Base-by-base conservation (phyloP, 2,797 vertebrate species). In the Spondyliosoma cantharus region DNA sequence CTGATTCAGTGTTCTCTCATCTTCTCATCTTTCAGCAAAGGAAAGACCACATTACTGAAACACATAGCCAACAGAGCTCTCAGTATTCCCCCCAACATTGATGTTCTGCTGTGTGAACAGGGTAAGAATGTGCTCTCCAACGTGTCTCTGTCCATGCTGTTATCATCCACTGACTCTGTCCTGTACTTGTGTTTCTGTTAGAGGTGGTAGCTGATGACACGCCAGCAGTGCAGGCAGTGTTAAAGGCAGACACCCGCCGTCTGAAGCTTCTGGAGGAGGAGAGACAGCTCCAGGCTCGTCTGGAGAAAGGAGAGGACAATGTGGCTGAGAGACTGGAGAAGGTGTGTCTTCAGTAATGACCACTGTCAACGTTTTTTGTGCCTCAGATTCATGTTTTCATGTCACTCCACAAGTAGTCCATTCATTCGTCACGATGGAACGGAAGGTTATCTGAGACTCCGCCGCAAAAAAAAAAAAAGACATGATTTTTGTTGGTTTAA, bases 81-180 rank as follows among this genome's bases (percentile, higher is more conserved):
- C 50, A 98, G 95, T 90, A 98, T 98, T 79, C 97, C 97, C 8
- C 96, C 97, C 17, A 98, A 97, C 91, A 98, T 98, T 0, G 97
- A 97, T 0, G 97, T 97, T 56, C 85, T 98, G 82, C 96, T 98
- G 20, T 98, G 97, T 72, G 97, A 98, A 80, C 97, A 98, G 91
- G 97, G 97, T 98, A 83, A 64, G 12, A 22, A 20, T 20, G 27
- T 76, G 16, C 15, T 27, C 1, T 25, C 22, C 24, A 4, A 48
- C 5, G 2, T 59, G 24, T 9, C 42, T 1, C 9, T 27, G 7
- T 19, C 11, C 20, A 0, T n/a, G 14, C n/a, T 7, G 3, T 32
- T 1, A 1, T 16, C 0, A 6, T 20, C 24, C n/a, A 1, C 29
- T 72, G 27, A 83, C 67, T 12, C 7, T 17, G 20, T n/a, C 20